Percentiles rank a stretch among this genome's conserved stretches.
phyloP scores from a whole-genome alignment of 2,888 invertebrate genomes.

The Scrobipalpa costella region DNA sequence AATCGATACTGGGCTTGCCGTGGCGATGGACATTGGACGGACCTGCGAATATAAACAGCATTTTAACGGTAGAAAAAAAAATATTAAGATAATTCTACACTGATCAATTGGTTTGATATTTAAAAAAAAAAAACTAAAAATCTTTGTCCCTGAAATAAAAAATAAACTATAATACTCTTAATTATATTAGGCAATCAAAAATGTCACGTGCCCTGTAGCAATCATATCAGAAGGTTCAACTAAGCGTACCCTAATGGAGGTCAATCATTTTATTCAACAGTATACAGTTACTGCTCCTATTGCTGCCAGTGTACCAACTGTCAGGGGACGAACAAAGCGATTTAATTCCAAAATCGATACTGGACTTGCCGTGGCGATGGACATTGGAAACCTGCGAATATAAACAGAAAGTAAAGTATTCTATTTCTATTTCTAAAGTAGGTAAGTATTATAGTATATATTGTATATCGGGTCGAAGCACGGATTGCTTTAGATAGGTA shows the following conservation, averaged over 20 bases:
- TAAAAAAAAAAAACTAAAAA: too few relatives aligned
- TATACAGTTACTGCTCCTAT: slow-evolving; percentile 74
- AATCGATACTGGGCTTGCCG: slow-evolving; percentile 54
- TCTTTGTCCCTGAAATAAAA: too few relatives aligned
- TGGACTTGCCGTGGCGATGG: slow-evolving; percentile 9
- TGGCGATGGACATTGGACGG: not conserved
- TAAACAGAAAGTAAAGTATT: too few relatives aligned
- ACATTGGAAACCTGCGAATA: not conserved
- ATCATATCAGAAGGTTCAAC: slow-evolving; percentile 33
- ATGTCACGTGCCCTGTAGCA: slow-evolving; percentile 39
- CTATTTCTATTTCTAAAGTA: too few relatives aligned
- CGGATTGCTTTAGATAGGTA: too few relatives aligned
- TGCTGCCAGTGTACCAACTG: slow-evolving; percentile 74
- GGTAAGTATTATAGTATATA: too few relatives aligned
- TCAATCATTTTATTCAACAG: slow-evolving; percentile 79
- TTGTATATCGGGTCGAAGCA: too few relatives aligned
- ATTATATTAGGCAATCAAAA: too few relatives aligned
- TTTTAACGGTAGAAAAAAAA: not conserved
- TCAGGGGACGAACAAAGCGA: slow-evolving; percentile 55
- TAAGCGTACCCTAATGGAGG: slow-evolving; percentile 46
- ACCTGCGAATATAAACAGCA: not conserved
- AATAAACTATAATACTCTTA: too few relatives aligned
- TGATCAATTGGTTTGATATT: not conserved
- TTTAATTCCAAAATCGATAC: slow-evolving; percentile 71
- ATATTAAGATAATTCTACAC: too few relatives aligned